Percentiles rank a stretch among this genome's conserved stretches.
Evolutionary conservation across 2,797 vertebrate genomes (phyloP).

Genomic region (Thunnus albacares): DNA sequence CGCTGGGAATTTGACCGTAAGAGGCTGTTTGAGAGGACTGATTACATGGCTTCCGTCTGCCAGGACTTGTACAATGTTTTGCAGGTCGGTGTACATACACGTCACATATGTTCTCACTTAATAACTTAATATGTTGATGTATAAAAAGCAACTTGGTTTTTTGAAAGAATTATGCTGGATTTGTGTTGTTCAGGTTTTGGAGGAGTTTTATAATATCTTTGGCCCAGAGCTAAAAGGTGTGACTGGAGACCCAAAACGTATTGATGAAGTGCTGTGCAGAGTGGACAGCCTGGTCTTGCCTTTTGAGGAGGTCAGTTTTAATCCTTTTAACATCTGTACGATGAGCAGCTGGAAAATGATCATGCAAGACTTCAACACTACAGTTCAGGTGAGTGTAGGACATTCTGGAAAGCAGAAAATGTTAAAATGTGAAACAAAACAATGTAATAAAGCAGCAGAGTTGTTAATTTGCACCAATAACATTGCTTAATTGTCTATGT

Average conservation of each 20-base stretch:
- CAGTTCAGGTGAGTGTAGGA: slow-evolving; percentile 85
- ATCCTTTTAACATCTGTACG: slow-evolving; percentile 88
- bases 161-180: neutral
- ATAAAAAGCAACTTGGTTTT: slow-evolving; percentile 1
- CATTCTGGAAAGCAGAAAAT: neutral
- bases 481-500: neutral
- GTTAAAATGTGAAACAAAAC: neutral
- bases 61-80: slow-evolving; percentile 90
- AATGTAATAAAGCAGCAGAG: neutral
- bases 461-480: neutral
- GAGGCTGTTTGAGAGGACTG: slow-evolving; percentile 92
- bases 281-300: slow-evolving; percentile 89
- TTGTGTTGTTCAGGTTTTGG: slow-evolving; percentile 84
- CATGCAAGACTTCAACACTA: slow-evolving; percentile 89
- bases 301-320: slow-evolving; percentile 88
- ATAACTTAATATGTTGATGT: neutral
- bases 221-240: slow-evolving; percentile 91
- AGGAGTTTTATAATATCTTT: slow-evolving; percentile 94
- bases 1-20: slow-evolving; percentile 96
- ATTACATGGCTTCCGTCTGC: slow-evolving; percentile 93
- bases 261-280: slow-evolving; percentile 87
- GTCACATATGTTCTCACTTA: slow-evolving; percentile 2
- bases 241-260: slow-evolving; percentile 87
- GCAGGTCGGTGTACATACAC: slow-evolving; percentile 84
- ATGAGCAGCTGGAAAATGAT: slow-evolving; percentile 88